Evolutionary conservation across 2,113 vertebrate genomes (phyloP).

Genomic region (Peromyscus leucopus): DNA sequence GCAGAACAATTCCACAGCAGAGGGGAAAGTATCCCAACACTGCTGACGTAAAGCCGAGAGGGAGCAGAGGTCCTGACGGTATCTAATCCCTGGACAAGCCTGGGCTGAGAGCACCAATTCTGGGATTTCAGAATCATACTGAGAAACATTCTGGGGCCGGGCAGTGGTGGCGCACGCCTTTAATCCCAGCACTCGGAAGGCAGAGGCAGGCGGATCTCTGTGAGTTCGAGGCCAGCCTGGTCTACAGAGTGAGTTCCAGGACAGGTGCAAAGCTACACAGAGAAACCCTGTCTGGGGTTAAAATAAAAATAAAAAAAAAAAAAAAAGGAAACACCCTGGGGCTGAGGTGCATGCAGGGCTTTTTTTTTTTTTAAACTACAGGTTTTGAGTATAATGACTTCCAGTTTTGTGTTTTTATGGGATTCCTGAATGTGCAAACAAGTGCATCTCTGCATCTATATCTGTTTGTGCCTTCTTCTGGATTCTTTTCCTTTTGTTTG

Average conservation of each 20-base stretch:
- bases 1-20: not conserved
- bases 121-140: too few species aligned
- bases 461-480: not conserved
- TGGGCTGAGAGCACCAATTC: not conserved
- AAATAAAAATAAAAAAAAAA: too few species aligned
- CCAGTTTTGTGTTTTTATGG: not conserved
- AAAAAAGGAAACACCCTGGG: too few species aligned
- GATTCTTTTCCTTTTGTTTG: not conserved
- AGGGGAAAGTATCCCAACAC: not conserved
- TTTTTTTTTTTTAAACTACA: not conserved
- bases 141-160: not conserved
- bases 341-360: not conserved
- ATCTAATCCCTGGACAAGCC: not conserved
- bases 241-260: too few species aligned
- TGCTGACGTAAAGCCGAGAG: not conserved
- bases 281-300: too few species aligned
- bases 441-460: not conserved
- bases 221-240: too few species aligned
- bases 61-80: not conserved
- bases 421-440: not conserved
- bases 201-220: too few species aligned
- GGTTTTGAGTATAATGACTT: not conserved
- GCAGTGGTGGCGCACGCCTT: too few species aligned
- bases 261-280: too few species aligned
- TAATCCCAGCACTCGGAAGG: too few species aligned